These are phyloP conservation scores for Cardiocondyla obscurior DNA, from an alignment of 1,140 invertebrate genomes.

Conservation along the genomic window DNA sequence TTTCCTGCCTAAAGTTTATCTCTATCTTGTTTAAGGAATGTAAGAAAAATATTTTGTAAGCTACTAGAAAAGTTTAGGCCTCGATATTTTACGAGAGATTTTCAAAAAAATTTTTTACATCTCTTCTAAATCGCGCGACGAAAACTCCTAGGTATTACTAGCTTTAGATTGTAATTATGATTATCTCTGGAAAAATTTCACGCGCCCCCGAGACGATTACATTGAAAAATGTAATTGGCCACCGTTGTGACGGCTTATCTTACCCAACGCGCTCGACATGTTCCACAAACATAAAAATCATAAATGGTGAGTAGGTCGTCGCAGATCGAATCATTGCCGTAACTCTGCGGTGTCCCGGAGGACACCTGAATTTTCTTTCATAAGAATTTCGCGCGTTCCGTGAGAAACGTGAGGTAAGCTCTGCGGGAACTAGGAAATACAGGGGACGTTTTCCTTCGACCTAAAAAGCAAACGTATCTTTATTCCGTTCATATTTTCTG, in stretches of 20 bases:
- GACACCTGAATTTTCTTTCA: conserved; percentile 62
- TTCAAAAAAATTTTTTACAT: neutral
- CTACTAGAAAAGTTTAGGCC: neutral
- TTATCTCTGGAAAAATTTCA: neutral
- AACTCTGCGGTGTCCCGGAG: conserved; percentile 21
- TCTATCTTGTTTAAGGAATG: conserved; percentile 7
- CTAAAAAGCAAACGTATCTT: conserved; percentile 36
- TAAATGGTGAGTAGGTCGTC: neutral
- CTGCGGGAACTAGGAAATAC: neutral
- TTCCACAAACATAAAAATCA: conserved; percentile 27
- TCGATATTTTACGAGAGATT: neutral
- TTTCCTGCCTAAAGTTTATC: neutral
- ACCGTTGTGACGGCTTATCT: neutral
- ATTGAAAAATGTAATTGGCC: conserved; percentile 24
- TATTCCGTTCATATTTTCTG: conserved; percentile 53
- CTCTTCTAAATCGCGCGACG: neutral
- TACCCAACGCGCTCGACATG: neutral
- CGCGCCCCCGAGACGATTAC: neutral
- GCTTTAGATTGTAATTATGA: neutral
- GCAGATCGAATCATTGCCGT: conserved; percentile 21
- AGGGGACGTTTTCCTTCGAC: conserved; percentile 4
- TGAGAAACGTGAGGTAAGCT: neutral
- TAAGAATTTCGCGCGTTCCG: conserved; percentile 4
- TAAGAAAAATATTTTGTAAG: neutral
- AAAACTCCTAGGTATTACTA: neutral